These are phyloP conservation scores for Micronycteris hirsuta DNA, from an alignment of 2,113 vertebrate species.

Conservation along the genomic window DNA sequence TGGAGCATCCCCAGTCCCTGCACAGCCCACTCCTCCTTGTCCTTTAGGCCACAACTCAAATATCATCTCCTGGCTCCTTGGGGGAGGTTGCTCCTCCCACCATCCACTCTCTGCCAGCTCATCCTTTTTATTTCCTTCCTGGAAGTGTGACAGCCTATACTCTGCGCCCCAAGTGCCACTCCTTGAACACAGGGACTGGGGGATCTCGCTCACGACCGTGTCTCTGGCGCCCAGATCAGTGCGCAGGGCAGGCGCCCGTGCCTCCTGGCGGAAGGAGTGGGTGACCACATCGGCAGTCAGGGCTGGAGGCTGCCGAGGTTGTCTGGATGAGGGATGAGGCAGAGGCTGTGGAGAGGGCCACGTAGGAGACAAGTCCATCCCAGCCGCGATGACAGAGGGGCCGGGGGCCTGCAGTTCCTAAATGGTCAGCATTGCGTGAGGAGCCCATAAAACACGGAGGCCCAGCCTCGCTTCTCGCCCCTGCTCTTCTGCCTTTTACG, in stretches of 20 bases:
- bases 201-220: not conserved
- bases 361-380: fast-evolving
- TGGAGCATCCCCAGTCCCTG: not conserved
- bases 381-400: not conserved
- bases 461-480: fast-evolving
- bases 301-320: not conserved
- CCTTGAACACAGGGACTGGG: not conserved
- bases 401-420: fast-evolving
- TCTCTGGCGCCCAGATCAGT: not conserved
- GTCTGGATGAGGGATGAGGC: not conserved
- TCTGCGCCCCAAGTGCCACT: not conserved
- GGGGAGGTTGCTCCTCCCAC: not conserved
- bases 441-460: not conserved
- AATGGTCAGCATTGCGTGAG: fast-evolving
- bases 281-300: not conserved
- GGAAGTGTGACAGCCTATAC: not conserved
- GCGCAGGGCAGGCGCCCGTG: not conserved
- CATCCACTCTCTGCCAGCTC: fast-evolving
- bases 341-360: not conserved
- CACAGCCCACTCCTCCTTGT: not conserved
- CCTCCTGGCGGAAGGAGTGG: fast-evolving
- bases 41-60: not conserved
- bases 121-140: not conserved
- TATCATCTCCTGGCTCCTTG: not conserved
- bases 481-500: not conserved